Base-by-base conservation (phyloP, 1,140 invertebrate species). In the Galleria mellonella region DNA sequence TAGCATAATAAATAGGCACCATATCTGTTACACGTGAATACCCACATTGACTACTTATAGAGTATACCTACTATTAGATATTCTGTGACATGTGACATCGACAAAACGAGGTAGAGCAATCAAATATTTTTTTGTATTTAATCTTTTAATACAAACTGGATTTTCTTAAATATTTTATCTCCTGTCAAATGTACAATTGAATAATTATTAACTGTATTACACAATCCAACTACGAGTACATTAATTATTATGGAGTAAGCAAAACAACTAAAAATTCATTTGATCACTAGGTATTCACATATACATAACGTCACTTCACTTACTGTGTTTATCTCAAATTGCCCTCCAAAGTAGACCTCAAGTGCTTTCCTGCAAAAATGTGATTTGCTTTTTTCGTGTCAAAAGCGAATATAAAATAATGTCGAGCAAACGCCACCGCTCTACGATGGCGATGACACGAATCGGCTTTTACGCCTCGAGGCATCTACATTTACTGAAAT, bases 401-500 rank as follows among this genome's bases (percentile, higher is more conserved):
- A 43, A 43, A 43, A 48, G 42, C 47, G 62, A 64, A 67, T 56
- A 51, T 47, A 55, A 62, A 55, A 52, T 59, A 64, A 63, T 65
- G 54, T 61, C 37, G 40, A 40, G 32, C 35, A 57, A 52, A 43
- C 59, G 58, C 51, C 44, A 56, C 48, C 43, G 58, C 51, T 38
- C 37, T 33, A 23, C 43, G 41, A 40, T 42, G 39, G 9, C 44
- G 43, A 46, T 43, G 54, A 74, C 64, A 74, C 52, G 69, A 68
- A 69, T 70, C 62, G 51, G 68, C 72, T 79, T 69, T 72, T 68
- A 72, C 62, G 69, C 64, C 55, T 46, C 46, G 23, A 48, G 49
- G 48, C 55, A 58, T 66, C 51, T 51, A 61, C 55, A 65, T 69
- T 59, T 62, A 39, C 54, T 55, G n/a, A 47, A 51, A 57, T 53